Percentiles rank a stretch among this genome's conserved stretches.
phyloP scores from a whole-genome alignment of 2,888 invertebrate species.

The Cheilosia pagana region DNA sequence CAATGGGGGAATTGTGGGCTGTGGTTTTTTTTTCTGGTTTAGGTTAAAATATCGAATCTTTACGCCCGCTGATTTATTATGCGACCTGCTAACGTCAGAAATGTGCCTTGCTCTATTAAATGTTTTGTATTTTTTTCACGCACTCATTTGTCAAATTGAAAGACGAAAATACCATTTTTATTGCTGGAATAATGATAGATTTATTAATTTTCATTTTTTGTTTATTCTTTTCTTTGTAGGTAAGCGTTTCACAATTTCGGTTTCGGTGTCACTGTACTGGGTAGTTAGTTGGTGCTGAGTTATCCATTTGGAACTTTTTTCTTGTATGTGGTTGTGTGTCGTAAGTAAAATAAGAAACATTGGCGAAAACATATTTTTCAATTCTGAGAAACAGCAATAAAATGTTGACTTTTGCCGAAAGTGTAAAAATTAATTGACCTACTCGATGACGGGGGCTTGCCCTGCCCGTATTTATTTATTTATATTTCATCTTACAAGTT shows the following conservation, averaged over 20 bases:
- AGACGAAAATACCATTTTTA: not conserved
- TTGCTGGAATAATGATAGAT: constrained; percentile 10
- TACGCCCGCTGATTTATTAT: constrained; percentile 41
- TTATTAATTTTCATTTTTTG: constrained; percentile 16
- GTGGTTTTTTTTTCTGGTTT: constrained; percentile 12
- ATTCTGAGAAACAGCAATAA: not conserved
- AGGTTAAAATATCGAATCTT: not conserved
- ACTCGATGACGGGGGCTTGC: too few species aligned
- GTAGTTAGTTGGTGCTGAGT: not conserved
- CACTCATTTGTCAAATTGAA: constrained; percentile 22
- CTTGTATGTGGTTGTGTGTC: not conserved
- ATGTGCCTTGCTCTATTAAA: constrained; percentile 2
- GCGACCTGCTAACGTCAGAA: constrained; percentile 6
- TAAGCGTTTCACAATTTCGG: constrained; percentile 41
- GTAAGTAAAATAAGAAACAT: constrained; percentile 30
- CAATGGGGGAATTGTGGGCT: constrained; percentile 11
- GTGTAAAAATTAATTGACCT: too few species aligned
- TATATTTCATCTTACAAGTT: too few species aligned
- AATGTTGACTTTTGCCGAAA: too few species aligned
- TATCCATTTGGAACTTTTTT: not conserved
- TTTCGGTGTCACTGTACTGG: not conserved
- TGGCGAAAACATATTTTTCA: not conserved
- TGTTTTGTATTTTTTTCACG: not conserved
- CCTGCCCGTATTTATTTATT: too few species aligned
- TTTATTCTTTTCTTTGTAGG: constrained; percentile 61